These are phyloP conservation scores for Ips nitidus DNA, from an alignment of 1,140 invertebrate species.

Conservation along the genomic window DNA sequence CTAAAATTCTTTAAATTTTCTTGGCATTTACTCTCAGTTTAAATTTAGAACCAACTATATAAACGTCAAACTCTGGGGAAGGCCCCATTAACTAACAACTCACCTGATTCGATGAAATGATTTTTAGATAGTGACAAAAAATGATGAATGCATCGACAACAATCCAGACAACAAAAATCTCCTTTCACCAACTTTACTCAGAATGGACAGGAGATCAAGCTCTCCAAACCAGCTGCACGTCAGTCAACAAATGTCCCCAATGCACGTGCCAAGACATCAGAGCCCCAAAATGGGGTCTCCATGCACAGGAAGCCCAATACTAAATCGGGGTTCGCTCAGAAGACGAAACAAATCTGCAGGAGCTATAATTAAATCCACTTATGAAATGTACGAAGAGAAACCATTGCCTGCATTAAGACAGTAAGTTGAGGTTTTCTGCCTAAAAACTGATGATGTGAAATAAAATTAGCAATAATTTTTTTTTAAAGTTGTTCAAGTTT, in stretches of 20 bases:
- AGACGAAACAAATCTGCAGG: constrained; percentile 75
- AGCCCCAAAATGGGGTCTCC: constrained; percentile 50
- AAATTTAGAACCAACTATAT: no score
- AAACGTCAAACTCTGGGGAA: no score
- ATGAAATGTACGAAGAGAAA: constrained; percentile 84
- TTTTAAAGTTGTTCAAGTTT: neutral
- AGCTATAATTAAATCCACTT: constrained; percentile 68
- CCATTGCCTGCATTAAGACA: constrained; percentile 79
- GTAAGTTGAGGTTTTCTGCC: constrained; percentile 56
- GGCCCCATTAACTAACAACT: no score
- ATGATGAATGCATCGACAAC: constrained; percentile 46
- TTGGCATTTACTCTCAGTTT: no score
- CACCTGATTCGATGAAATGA: no score
- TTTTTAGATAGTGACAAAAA: constrained; percentile 34
- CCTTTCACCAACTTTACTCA: constrained; percentile 45
- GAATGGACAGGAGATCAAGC: constrained; percentile 40
- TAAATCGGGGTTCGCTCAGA: constrained; percentile 62
- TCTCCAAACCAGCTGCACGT: constrained; percentile 38
- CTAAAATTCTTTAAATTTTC: no score
- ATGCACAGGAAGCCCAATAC: constrained; percentile 48
- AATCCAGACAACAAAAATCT: constrained; percentile 39
- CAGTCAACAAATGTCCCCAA: constrained; percentile 55
- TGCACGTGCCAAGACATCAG: constrained; percentile 51
- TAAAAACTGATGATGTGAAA: constrained; percentile 1
- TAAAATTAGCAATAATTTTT: constrained; percentile 5